Evolutionary conservation across 2,888 invertebrate genomes (phyloP), one percentile per base, ranked within the genome.

Genomic region (Rhorus exstirpatorius): DNA sequence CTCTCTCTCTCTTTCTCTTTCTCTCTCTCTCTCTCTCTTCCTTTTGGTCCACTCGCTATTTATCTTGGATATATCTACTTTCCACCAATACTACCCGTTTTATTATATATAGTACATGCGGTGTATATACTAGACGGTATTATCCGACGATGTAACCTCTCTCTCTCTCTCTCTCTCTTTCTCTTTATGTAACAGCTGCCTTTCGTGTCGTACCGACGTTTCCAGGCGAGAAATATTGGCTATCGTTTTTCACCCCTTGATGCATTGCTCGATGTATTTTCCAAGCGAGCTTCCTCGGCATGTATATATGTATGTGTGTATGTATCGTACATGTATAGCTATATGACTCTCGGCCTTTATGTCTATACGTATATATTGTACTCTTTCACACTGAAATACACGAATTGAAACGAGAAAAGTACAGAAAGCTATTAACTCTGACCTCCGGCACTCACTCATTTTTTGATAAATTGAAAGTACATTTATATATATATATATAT

Each of bases 221-320:
- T 76, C 61, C 80, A 61, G 65, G 79, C 76, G 83, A 79, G 79
- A 83, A 83, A 83, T 83, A 83, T 83, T 79, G 83, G 76, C 79
- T 79, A 76, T 79, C 83, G 83, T 83, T 83, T 83, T 83, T 83
- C 79, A 83, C 76, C 65, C 53, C 65, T 71, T 83, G 83, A 83
- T 83, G 53, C 75, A 83, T 83, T 26, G 76, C 79, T 58, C 70
- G 60, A 79, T 76, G 76, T 83, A 83, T 79, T 83, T 79, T 76
- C 58, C 75, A 61, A 35, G 41, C 75, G 53, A 51, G 55, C 53
- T 44, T 31, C 31, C 60, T 49, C 58, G 49, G 60, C 67, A 58
- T 65, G 38, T 49, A 6, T 14, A 3, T 21, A 24, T 24, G 8
- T 31, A 14, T 26, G 3, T 53, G 41, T 70, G 38, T 38, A 51